A percentile compares a stretch with the other conserved stretches of the same genome.
These are phyloP conservation scores for Zapornia atra DNA, from an alignment of 2,113 vertebrate species.

Conservation along the genomic window DNA sequence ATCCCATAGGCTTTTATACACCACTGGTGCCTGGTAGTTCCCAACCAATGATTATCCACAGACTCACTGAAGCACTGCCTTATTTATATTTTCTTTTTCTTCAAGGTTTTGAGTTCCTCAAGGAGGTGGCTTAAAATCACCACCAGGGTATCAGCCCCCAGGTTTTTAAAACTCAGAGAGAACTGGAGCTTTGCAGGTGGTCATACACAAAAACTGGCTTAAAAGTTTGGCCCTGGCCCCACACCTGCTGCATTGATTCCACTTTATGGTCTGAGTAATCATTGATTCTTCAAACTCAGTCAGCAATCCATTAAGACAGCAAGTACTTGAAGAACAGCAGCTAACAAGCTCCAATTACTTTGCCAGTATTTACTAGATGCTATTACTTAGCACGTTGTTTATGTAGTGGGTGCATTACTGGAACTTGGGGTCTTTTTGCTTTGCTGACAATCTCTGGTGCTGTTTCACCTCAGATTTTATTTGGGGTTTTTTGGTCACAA, in stretches of 20 bases:
- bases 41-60: neutral
- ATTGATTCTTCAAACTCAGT: neutral
- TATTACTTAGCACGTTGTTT: neutral
- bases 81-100: neutral
- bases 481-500: too few relatives aligned
- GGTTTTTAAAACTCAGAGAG: neutral
- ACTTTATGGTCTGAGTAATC: neutral
- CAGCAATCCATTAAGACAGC: neutral
- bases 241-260: neutral
- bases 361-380: neutral
- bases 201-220: neutral
- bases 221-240: neutral
- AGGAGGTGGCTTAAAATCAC: neutral
- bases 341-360: neutral
- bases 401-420: neutral
- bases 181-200: neutral
- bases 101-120: neutral
- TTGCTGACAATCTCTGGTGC: neutral
- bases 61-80: neutral
- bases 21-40: neutral
- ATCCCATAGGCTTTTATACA: neutral
- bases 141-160: neutral
- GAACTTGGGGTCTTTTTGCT: neutral
- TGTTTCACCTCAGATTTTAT: neutral
- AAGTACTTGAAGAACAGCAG: neutral